Evolutionary conservation across 2,888 invertebrate species (phyloP).

Genomic region (Oxystoma pomonae): DNA sequence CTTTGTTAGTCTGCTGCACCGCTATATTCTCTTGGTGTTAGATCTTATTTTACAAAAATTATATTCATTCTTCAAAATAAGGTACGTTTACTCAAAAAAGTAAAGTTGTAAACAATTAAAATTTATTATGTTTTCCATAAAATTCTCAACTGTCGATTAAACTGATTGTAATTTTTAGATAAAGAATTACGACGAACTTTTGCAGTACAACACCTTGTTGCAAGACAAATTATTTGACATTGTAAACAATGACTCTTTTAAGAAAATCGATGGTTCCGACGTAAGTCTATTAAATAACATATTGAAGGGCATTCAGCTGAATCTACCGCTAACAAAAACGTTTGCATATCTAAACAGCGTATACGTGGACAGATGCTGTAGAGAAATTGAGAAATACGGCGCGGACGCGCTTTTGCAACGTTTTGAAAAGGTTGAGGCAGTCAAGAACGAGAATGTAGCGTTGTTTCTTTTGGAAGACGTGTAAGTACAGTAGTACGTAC

Average conservation of each 20-base stretch:
- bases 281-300: background rate
- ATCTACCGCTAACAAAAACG: background rate
- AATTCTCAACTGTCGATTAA: no score
- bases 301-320: background rate
- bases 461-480: slow-evolving; percentile 32
- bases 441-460: slow-evolving; percentile 32
- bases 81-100: no score
- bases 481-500: slow-evolving; percentile 4
- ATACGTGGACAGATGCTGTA: background rate
- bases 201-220: slow-evolving; percentile 29
- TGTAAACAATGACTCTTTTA: background rate
- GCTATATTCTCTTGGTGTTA: no score
- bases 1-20: no score
- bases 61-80: no score
- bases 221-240: background rate
- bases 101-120: no score
- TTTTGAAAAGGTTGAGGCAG: slow-evolving; percentile 34
- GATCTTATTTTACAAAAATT: no score
- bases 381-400: background rate
- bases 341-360: background rate
- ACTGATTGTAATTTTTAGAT: slow-evolving; percentile 46
- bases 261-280: background rate
- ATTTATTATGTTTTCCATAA: no score
- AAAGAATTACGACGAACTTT: slow-evolving; percentile 39
- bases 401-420: slow-evolving; percentile 26